Base-by-base conservation (phyloP, 1,140 invertebrate genomes). In the Lanistes nyassanus region DNA sequence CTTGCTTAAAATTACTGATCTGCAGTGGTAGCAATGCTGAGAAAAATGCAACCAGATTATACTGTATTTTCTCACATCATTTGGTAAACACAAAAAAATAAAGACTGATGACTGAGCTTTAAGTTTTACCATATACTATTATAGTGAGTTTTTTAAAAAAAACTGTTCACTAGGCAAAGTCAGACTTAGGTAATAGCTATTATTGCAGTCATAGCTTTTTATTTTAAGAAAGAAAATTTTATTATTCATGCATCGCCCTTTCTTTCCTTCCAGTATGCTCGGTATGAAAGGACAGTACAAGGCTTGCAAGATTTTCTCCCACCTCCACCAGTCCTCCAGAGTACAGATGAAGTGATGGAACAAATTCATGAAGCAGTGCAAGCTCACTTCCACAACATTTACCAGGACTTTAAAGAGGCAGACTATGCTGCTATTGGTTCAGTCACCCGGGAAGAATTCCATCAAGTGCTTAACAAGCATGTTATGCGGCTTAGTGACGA, bases 351-450 rank as follows among this genome's bases (percentile, higher is more conserved):
- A 23, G 77, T 87, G 0, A 78, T 80, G 53, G 81, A 82, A 64
- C 74, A 71, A 31, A 66, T 88, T 11, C 75, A 81, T 26, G 85
- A 88, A 67, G 79, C 82, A n/a, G 85, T 88, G 11, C 69, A 64
- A 16, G 73, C 81, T 26, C 80, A 84, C 56, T 82, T 84, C 37
- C 82, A 86, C 74, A 79, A 73, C 29, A 71, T 88, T 6, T 68
- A 82, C 23, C 73, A 80, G 36, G 80, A 81, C 11, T 86, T 88
- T 37, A 76, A 64, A 21, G 86, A 85, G 36, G 62, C 83, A 6
- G 87, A 88, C 69, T 87, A 83, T 77, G 87, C 86, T 62, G 82
- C 83, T n/a, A 84, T 87, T 62, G 86, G 86, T 0, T 85, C 85
- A 11, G 82, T 88, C 31, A 79, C 82, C 4, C 83, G 82, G 55